These are phyloP conservation scores for Lycocerus yunnanus DNA, from an alignment of 2,888 invertebrate genomes.

Conservation along the genomic window DNA sequence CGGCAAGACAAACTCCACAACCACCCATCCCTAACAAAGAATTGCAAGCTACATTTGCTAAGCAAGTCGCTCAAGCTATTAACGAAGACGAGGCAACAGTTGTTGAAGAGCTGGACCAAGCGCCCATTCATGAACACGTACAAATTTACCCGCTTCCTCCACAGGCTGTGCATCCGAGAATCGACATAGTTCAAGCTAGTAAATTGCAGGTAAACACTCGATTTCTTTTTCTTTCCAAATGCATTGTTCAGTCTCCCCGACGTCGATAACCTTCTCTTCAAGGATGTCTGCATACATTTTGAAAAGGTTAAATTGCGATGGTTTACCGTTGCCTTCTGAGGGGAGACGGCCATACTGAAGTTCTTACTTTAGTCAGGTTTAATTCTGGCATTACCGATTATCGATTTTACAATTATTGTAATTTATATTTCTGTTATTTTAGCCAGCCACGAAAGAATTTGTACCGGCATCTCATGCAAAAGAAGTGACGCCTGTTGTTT, in stretches of 20 bases:
- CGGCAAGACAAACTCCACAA: slow-evolving; percentile 58
- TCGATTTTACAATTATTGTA: neutral
- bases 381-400: no score
- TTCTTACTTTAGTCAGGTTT: no score
- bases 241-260: no score
- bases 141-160: slow-evolving; percentile 20
- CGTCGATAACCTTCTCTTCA: no score
- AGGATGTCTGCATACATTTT: no score
- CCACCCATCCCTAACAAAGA: slow-evolving; percentile 48
- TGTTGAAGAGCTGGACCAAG: slow-evolving; percentile 27
- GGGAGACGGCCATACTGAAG: no score
- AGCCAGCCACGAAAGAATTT: slow-evolving; percentile 55
- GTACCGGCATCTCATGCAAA: slow-evolving; percentile 47
- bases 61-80: slow-evolving; percentile 47
- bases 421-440: neutral
- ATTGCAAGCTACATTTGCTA: slow-evolving; percentile 52
- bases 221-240: no score
- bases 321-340: no score
- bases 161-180: slow-evolving; percentile 31
- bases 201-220: slow-evolving; percentile 49
- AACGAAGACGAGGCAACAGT: slow-evolving; percentile 35
- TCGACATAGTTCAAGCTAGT: slow-evolving; percentile 50
- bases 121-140: slow-evolving; percentile 25
- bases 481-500: slow-evolving; percentile 67
- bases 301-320: no score